Base-by-base conservation (phyloP, 2,888 invertebrate species). In the Erebia palarica region DNA sequence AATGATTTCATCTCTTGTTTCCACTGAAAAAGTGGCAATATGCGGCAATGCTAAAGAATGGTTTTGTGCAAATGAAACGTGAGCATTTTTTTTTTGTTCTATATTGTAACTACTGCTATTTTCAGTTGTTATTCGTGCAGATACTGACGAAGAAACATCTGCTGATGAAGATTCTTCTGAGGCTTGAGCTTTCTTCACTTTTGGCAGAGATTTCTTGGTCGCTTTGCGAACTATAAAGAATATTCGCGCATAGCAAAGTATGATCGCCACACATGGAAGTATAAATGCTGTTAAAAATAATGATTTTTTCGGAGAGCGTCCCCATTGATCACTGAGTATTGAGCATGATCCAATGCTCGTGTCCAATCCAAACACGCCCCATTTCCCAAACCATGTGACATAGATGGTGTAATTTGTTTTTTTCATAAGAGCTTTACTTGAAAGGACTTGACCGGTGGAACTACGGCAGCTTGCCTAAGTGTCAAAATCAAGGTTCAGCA, bases 281-380 rank as follows among this genome's bases (percentile, higher is more conserved):
- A 97, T 94, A 82, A 98, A 98, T 27, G 97, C 98, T 63, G 95
- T 94, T 3, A 97, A 93, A 84, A 98, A 98, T 1, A 98, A 94
- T 66, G 96, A 95, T 78, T 95, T 96, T 85, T 97, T 98, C 3
- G 97, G 96, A 64, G 96, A 95, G 63, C 95, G 94, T 73, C 94
- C 94, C 78, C 95, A 89, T 53, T 91, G 83, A 81, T 96, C 96
- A 0, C 94, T 94, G 0, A 96, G 89, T 78, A 97, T 97, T 49
- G 97, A 96, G 82, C 97, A 97, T 11, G 97, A 97, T 0, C 97
- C 96, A 66, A 97, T 95, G 27, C 88, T 87, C 0, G 89, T 90
- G 81, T 97, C 96, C 74, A 97, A 91, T 1, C 97, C 97, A 80
- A 97, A 97, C 66, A 94, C 93, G 1, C 97, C 97, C 97, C 97